Conservation (phyloP, 2,113 vertebrate species). For the Phoenicopterus ruber region DNA sequence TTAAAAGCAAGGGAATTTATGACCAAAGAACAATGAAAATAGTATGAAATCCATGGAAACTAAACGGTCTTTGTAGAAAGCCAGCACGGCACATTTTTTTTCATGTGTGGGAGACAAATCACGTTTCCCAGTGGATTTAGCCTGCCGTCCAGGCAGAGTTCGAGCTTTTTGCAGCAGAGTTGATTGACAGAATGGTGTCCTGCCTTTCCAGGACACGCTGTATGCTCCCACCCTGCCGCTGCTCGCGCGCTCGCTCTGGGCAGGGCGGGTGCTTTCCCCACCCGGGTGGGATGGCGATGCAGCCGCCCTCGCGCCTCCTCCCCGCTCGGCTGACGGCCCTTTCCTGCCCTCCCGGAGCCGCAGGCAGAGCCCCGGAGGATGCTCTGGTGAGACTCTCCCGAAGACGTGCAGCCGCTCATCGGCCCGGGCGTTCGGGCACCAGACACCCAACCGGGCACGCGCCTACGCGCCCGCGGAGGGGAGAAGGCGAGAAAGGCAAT, state of each 20-base stretch:
- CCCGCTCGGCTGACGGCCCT: background rate
- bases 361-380: background rate
- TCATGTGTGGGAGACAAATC: background rate
- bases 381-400: background rate
- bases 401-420: background rate
- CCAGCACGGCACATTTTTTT: background rate
- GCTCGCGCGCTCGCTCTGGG: fast-evolving
- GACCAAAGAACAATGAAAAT: background rate
- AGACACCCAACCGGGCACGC: background rate
- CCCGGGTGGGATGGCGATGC: background rate
- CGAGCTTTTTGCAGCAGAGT: background rate
- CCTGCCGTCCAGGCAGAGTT: background rate
- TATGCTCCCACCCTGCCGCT: background rate
- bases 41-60: background rate
- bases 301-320: background rate
- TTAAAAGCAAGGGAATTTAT: background rate
- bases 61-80: background rate
- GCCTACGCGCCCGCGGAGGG: fast-evolving
- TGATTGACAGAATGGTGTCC: background rate
- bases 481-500: background rate
- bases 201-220: background rate
- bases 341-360: background rate
- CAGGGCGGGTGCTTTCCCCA: fast-evolving
- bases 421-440: background rate
- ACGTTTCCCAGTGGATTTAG: background rate